Evolutionary conservation across 2,888 invertebrate genomes (phyloP), one percentile per base, ranked within the genome.

Genomic region (Orthosia cruda): DNA sequence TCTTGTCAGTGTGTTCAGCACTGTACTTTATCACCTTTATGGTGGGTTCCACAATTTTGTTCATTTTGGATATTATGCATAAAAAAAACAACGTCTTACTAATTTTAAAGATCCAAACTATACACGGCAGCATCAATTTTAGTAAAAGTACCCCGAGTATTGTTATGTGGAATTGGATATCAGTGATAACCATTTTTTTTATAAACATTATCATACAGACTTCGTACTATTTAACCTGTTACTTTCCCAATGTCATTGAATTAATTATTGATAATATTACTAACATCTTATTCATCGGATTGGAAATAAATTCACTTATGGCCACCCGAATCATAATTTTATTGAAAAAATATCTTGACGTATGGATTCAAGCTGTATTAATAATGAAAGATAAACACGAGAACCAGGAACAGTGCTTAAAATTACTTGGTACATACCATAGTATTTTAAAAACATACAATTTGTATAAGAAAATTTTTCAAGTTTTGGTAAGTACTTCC

Each of bases 401-500:
- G 18, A 20, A n/a, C 1, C 5, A 52, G 18, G 32, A 40, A 57
- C 3, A 26, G 2, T 67, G 45, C 13, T 16, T 50, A 3, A 58
- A 63, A 50, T 32, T 77, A 4, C 26, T 77, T 1, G 16, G n/a
- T 3, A 61, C 49, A 11, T 82, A 81, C 59, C 0, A 45, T 45
- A 61, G 57, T 45, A 72, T 82, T 23, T 57, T 74, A 16, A 7
- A 55, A 55, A 66, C 74, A 15, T 77, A 61, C 16, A 64, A 72
- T 45, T 18, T 69, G 18, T 70, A 55, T 23, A 69, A 67, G 20
- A 49, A 9, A 20, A 7, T 61, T n/a, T 77, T 61, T 57, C 59
- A 74, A 32, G 15, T 67, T 12, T 26, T 74, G 71, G 81, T 82
- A 47, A 47, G 71, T 63, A n/a, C n/a, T n/a, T n/a, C n/a, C n/a